Evolutionary conservation across 1,140 invertebrate species (phyloP), one percentile per base, ranked within the genome.

Genomic region (Drosophila novamexicana): DNA sequence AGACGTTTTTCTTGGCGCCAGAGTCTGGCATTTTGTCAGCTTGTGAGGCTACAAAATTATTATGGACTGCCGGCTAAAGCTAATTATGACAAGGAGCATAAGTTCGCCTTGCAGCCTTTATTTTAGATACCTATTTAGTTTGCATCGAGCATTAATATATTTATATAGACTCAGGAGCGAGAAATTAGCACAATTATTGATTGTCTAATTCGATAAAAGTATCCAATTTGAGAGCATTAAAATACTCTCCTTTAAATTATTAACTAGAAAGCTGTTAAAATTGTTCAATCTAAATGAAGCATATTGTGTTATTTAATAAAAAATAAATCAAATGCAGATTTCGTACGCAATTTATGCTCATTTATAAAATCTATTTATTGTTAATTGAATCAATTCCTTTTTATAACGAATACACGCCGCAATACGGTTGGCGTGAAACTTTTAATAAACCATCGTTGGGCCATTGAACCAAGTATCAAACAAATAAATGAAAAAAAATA

Each of bases 401-500:
- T 42, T 39, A 42, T 42, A 29, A 40, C 42, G 45, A 14, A 52
- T 49, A 53, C 56, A 42, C 14, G n/a, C n/a, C 16, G 5, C 3
- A 12, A 12, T 62, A 7, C 12, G 6, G 49, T 0, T 7, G 1
- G 56, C 56, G 42, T 42, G 18, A 12, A 73, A 45, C 47, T 68
- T 73, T 73, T 56, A 54, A 68, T 45, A 68, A 73, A 39, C 52
- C 67, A 76, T 77, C 56, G 37, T 52, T 68, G 58, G 62, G 52
- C 70, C 83, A 86, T 77, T 79, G 72, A 86, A 79, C 83, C 62
- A 57, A 49, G 56, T 73, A 68, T 47, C 54, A 40, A 83, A 62
- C 29, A 61, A 59, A 54, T 14, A 53, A 61, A 61, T 6, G 56
- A 70, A 49, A 62, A 36, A 42, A 36, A 61, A 53, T 37, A 53